Conservation (phyloP, 1,140 invertebrate species). For the Bathynomus jamesi region DNA sequence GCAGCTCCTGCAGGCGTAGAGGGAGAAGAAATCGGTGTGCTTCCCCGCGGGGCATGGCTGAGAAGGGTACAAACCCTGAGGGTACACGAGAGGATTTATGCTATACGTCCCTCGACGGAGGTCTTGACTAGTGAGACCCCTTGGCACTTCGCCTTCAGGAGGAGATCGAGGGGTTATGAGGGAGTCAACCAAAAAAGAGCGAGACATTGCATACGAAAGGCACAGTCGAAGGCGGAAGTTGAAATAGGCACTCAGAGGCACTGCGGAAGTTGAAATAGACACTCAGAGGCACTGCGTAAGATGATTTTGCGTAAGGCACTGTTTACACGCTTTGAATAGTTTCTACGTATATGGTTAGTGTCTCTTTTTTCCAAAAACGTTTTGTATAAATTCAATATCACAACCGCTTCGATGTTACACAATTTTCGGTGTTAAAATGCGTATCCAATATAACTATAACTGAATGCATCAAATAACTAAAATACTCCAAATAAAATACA, state of each 20-base stretch:
- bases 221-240: too few relatives aligned
- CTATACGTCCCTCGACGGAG: conserved; percentile 18
- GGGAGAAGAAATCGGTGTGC: conserved; percentile 27
- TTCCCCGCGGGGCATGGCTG: conserved; percentile 31
- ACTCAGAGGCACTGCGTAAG: neutral
- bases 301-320: neutral
- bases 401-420: too few relatives aligned
- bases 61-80: conserved; percentile 12
- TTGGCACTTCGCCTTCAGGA: conserved; percentile 9
- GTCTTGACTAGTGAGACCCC: conserved; percentile 17
- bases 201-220: conserved; percentile 30
- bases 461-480: too few relatives aligned
- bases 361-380: too few relatives aligned
- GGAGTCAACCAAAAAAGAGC: conserved; percentile 40
- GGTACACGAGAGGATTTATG: conserved; percentile 22
- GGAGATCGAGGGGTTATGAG: conserved; percentile 32
- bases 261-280: too few relatives aligned
- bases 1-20: conserved; percentile 28
- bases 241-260: too few relatives aligned
- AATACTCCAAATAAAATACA: too few relatives aligned
- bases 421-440: too few relatives aligned
- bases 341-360: too few relatives aligned
- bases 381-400: too few relatives aligned
- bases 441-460: too few relatives aligned
- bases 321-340: too few relatives aligned